Evolutionary conservation across 2,797 vertebrate genomes (phyloP).

Genomic region (Acipenser oxyrinchus): DNA sequence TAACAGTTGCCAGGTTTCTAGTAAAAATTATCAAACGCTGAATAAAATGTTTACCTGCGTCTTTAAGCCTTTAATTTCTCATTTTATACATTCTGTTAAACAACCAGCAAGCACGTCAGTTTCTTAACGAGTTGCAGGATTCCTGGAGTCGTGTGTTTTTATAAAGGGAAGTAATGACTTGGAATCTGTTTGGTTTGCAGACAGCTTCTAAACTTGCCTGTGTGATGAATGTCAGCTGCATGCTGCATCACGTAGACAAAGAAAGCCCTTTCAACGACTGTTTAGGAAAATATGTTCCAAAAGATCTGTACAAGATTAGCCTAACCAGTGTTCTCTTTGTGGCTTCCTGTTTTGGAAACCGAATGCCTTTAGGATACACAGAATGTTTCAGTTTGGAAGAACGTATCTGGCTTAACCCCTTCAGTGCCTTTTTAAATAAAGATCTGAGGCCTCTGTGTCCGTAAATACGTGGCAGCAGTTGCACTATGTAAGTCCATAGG

Average conservation of each 20-base stretch:
- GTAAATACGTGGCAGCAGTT: too few species aligned
- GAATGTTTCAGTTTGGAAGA: constrained; percentile 45
- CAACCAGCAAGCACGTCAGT: background rate
- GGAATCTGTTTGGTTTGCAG: constrained; percentile 4
- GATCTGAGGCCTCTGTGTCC: too few species aligned
- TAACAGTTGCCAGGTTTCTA: constrained; percentile 4
- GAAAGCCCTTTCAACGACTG: constrained; percentile 54
- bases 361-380: constrained; percentile 63
- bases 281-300: constrained; percentile 60
- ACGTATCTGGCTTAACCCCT: constrained; percentile 27
- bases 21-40: background rate
- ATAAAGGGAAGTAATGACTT: background rate
- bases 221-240: constrained; percentile 25
- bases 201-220: constrained; percentile 11
- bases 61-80: background rate
- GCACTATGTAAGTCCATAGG: too few species aligned
- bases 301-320: constrained; percentile 64
- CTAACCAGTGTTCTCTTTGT: constrained; percentile 56
- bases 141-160: background rate
- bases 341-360: constrained; percentile 70
- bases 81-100: background rate
- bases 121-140: background rate
- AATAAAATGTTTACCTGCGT: background rate
- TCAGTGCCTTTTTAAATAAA: constrained; percentile 4
- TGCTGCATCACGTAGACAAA: constrained; percentile 35